phyloP scores from a whole-genome alignment of 2,797 vertebrate species.

The Sebastes kiyomatsui region DNA sequence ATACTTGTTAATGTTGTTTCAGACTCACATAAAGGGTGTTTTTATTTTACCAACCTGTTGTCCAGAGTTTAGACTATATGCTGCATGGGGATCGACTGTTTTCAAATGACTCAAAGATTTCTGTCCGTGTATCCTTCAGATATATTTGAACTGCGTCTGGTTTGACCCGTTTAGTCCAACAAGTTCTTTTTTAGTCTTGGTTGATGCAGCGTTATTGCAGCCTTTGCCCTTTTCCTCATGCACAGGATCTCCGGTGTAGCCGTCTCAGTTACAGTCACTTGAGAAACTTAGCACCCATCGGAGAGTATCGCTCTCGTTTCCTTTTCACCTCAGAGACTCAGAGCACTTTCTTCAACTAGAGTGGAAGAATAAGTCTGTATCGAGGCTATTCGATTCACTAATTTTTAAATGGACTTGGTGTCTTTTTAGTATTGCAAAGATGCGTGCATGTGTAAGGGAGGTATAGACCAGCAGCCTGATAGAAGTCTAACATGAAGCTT shows the following conservation, averaged over 20 bases:
- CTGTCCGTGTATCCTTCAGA: background rate
- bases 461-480: background rate
- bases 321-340: conserved; percentile 44
- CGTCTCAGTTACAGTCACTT: conserved; percentile 54
- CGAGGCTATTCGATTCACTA: background rate
- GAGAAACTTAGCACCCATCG: conserved; percentile 44
- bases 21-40: conserved; percentile 7
- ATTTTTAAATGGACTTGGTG: conserved; percentile 14
- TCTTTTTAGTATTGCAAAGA: background rate
- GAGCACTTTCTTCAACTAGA: conserved; percentile 16
- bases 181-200: conserved; percentile 37
- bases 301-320: conserved; percentile 36
- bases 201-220: conserved; percentile 52
- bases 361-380: conserved; percentile 1
- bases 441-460: background rate
- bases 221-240: conserved; percentile 57
- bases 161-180: conserved; percentile 30
- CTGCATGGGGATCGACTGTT: background rate
- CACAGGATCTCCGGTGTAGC: conserved; percentile 30
- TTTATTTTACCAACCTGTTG: conserved; percentile 56
- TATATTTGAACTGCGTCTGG: background rate
- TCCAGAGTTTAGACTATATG: conserved; percentile 9
- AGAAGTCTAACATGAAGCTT: background rate
- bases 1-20: conserved; percentile 25
- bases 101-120: background rate